Base-by-base conservation (phyloP, 2,797 vertebrate genomes). In the Alfaro cultratus region DNA sequence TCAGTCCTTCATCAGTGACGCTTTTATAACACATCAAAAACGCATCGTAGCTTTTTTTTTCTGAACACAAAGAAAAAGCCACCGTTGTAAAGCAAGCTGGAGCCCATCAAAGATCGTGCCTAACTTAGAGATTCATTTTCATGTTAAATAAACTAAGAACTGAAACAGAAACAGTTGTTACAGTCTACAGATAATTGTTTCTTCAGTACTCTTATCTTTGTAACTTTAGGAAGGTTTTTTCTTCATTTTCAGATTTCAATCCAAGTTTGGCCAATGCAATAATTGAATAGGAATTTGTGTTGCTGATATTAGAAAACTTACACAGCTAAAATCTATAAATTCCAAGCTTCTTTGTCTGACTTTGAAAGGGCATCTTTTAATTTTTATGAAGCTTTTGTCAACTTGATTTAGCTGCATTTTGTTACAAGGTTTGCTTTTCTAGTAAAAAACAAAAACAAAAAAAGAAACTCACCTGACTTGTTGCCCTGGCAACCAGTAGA, bases 21-120 rank as follows among this genome's bases (percentile, higher is more conserved):
- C 85, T 88, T 85, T 91, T 53, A 49, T 94, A 95, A 67, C 55
- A 89, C 89, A 94, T 86, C 80, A 95, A 18, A 76, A 92, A 95
- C 4, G 91, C 94, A 13, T 95, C 95, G 23, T 92, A 94, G 80
- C 23, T 77, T 74, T 92, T 94, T 78, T 85, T 92, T 92, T 95
- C 95, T 95, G 53, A 76, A 68, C 47, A 84, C 49, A 87, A 12
- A 73, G 74, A 23, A 73, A 75, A 36, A 97, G 51, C 23, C 11
- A 7, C 84, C 71, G 12, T 1, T 39, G 31, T 51, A 11, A 75
- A n/a, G 46, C 26, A 51, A 31, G 51, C 15, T 73, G 29, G 11
- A 62, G 29, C 13, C 10, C 31, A 67, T 39, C 62, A 67, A 64
- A 36, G 13, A 31, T 62, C 5, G 2, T 3, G 7, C 18, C 16